Evolutionary conservation across 2,888 invertebrate genomes (phyloP).

Genomic region (Erebia palarica): DNA sequence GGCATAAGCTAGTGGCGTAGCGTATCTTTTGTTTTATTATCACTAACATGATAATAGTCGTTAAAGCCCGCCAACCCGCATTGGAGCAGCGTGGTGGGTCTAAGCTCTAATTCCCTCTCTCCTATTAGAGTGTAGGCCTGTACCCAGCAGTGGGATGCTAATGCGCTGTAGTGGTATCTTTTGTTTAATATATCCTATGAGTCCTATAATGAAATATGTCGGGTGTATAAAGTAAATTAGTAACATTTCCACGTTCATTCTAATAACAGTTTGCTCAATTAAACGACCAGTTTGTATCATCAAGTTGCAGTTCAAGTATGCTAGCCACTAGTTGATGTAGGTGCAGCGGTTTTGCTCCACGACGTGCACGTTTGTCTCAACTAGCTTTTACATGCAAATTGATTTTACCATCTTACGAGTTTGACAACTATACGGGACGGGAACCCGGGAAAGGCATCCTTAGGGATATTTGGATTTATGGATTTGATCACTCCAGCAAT

Average conservation of each 20-base stretch:
- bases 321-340: background rate
- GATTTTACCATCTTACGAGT: background rate
- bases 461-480: background rate
- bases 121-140: no score
- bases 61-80: no score
- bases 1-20: no score
- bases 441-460: background rate
- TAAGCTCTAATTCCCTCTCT: no score
- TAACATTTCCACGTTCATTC: background rate
- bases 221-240: background rate
- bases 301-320: background rate
- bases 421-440: background rate
- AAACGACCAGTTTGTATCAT: background rate
- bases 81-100: no score
- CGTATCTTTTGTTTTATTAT: no score
- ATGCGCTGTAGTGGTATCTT: no score
- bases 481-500: no score
- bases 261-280: constrained; percentile 3
- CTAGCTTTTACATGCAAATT: constrained; percentile 5
- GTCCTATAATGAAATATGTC: no score
- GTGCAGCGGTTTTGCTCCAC: background rate
- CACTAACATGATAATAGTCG: no score
- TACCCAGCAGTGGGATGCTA: no score
- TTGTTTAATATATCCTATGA: no score
- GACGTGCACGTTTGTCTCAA: background rate